Evolutionary conservation across 2,888 invertebrate species (phyloP).

Genomic region (Lysandra coridon): DNA sequence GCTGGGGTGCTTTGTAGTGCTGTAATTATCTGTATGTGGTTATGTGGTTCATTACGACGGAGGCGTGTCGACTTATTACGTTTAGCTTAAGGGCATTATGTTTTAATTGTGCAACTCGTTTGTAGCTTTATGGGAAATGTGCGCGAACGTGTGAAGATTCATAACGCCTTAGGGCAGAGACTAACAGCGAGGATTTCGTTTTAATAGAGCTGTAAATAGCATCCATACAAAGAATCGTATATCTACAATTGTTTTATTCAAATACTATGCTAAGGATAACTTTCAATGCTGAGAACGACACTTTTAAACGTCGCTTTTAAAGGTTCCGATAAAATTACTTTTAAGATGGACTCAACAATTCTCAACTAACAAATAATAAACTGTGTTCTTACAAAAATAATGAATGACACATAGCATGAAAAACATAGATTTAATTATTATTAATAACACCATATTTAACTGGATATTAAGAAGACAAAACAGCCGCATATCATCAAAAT

Average conservation of each 20-base stretch:
- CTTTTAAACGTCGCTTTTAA: too few species aligned
- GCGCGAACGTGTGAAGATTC: conserved; percentile 23
- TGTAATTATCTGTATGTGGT: conserved; percentile 70
- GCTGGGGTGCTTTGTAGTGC: conserved; percentile 70
- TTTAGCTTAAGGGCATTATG: conserved; percentile 68
- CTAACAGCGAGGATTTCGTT: neutral
- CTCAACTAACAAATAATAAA: too few species aligned
- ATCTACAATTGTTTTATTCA: too few species aligned
- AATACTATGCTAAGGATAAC: too few species aligned
- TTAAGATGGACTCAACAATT: too few species aligned
- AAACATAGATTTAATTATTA: neutral
- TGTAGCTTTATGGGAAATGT: conserved; percentile 15
- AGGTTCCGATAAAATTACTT: too few species aligned
- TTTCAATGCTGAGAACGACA: too few species aligned
- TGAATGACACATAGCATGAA: neutral
- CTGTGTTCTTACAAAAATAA: too few species aligned
- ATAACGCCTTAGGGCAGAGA: conserved; percentile 8
- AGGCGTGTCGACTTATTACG: conserved; percentile 63
- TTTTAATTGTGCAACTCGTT: conserved; percentile 34
- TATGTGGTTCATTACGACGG: conserved; percentile 60
- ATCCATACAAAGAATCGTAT: too few species aligned
- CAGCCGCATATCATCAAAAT: too few species aligned
- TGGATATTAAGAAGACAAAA: too few species aligned
- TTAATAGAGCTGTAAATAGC: too few species aligned
- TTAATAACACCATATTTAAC: neutral